Conservation (phyloP, 2,113 vertebrate species). For the Brienomyrus brachyistius region DNA sequence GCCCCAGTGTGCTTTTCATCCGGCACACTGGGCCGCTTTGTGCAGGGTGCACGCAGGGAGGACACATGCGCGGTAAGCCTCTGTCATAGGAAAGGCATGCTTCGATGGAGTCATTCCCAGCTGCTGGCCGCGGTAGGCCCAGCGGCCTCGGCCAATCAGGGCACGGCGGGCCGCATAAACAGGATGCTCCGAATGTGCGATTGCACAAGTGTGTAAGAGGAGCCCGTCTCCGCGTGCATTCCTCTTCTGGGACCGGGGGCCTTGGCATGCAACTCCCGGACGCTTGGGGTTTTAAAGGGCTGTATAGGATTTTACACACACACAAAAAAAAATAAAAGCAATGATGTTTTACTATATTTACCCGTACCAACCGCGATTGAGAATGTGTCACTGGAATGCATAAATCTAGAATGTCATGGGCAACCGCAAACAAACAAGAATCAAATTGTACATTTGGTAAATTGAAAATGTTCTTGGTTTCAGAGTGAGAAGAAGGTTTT, state of each 20-base stretch:
- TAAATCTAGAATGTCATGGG: neutral
- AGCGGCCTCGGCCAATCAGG: slow-evolving; percentile 68
- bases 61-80: slow-evolving; percentile 75
- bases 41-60: slow-evolving; percentile 40
- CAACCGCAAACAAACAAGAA: neutral
- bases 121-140: slow-evolving; percentile 75
- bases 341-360: neutral
- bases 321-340: neutral
- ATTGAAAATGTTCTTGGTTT: neutral
- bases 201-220: slow-evolving; percentile 70
- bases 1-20: slow-evolving; percentile 70
- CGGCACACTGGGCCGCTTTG: slow-evolving; percentile 54
- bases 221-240: slow-evolving; percentile 62
- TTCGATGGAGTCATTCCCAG: slow-evolving; percentile 80
- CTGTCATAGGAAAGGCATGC: slow-evolving; percentile 94
- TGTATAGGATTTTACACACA: neutral
- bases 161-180: slow-evolving; percentile 73
- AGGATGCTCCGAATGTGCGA: slow-evolving; percentile 76
- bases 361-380: neutral
- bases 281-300: slow-evolving; percentile 41
- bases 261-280: slow-evolving; percentile 51
- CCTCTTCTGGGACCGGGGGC: slow-evolving; percentile 59
- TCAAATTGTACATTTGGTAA: neutral
- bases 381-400: neutral
- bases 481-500: neutral